phyloP scores from a whole-genome alignment of 2,888 invertebrate species.

The Monochamus alternatus region DNA sequence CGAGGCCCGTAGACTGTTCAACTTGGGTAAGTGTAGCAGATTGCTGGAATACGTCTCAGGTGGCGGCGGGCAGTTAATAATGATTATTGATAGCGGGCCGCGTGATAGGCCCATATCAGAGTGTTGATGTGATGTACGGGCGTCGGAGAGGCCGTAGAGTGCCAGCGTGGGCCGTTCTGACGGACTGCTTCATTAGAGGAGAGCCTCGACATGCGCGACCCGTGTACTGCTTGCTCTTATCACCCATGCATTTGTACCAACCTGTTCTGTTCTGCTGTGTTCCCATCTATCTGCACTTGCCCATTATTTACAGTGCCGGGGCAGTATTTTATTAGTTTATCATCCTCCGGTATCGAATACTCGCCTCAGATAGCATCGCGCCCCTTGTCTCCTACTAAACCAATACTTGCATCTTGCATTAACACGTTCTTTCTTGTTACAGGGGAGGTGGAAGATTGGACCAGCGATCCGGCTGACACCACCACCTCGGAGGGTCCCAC shows the following conservation, averaged over 20 bases:
- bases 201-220: constrained; percentile 66
- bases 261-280: constrained; percentile 59
- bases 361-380: constrained; percentile 59
- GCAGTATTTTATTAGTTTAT: constrained; percentile 63
- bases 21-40: neutral
- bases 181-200: constrained; percentile 71
- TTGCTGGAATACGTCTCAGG: neutral
- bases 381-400: constrained; percentile 59
- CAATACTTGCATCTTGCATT: constrained; percentile 40
- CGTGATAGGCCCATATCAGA: constrained; percentile 58
- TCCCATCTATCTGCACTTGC: constrained; percentile 57
- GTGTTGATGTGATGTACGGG: constrained; percentile 64
- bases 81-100: constrained; percentile 59
- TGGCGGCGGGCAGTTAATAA: constrained; percentile 57
- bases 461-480: constrained; percentile 73
- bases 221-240: constrained; percentile 69
- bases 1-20: neutral
- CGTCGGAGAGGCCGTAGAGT: constrained; percentile 44
- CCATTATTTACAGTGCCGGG: constrained; percentile 58
- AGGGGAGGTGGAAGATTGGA: constrained; percentile 81
- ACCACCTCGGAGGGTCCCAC: constrained; percentile 50
- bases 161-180: constrained; percentile 66
- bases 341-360: constrained; percentile 59
- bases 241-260: constrained; percentile 69
- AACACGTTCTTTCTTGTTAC: constrained; percentile 67